These are phyloP conservation scores for Trissolcus brochymenae DNA, from an alignment of 2,888 invertebrate species.

Conservation along the genomic window DNA sequence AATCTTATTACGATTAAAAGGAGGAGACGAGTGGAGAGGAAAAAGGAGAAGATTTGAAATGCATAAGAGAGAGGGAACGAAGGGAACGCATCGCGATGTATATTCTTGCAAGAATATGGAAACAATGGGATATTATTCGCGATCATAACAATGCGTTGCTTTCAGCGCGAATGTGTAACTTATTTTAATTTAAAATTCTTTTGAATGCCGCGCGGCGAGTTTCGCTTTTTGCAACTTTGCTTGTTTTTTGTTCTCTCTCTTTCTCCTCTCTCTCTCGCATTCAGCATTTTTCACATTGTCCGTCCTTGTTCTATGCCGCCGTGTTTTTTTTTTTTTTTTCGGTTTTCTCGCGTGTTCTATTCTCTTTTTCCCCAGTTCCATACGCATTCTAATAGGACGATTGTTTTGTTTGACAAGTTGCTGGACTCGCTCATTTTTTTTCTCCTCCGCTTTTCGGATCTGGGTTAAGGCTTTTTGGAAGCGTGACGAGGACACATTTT, in stretches of 20 bases:
- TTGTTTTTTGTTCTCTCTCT: constrained; percentile 15
- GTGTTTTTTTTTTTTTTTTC: too few relatives aligned
- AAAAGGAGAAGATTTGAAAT: neutral
- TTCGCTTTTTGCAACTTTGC: constrained; percentile 40
- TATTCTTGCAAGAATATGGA: constrained; percentile 47
- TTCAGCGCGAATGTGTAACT: constrained; percentile 56
- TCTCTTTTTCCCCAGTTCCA: constrained; percentile 27
- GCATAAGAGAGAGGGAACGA: constrained; percentile 1
- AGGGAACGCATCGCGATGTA: constrained; percentile 28
- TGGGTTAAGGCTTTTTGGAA: constrained; percentile 38
- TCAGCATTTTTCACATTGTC: neutral
- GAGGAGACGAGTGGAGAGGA: neutral
- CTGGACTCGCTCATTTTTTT: constrained; percentile 13
- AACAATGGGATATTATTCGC: constrained; percentile 53
- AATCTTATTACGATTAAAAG: constrained; percentile 51
- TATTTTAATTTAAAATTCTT: constrained; percentile 56
- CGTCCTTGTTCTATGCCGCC: too few relatives aligned
- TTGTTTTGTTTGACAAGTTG: constrained; percentile 48
- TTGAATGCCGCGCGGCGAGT: constrained; percentile 42
- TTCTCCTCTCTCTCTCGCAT: constrained; percentile 2
- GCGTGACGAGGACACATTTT: constrained; percentile 23
- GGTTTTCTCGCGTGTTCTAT: neutral
- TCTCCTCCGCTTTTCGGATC: constrained; percentile 23
- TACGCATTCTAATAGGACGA: constrained; percentile 44
- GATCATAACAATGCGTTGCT: constrained; percentile 54